phyloP scores from a whole-genome alignment of 2,888 invertebrate species.

The Athetis lepigone region DNA sequence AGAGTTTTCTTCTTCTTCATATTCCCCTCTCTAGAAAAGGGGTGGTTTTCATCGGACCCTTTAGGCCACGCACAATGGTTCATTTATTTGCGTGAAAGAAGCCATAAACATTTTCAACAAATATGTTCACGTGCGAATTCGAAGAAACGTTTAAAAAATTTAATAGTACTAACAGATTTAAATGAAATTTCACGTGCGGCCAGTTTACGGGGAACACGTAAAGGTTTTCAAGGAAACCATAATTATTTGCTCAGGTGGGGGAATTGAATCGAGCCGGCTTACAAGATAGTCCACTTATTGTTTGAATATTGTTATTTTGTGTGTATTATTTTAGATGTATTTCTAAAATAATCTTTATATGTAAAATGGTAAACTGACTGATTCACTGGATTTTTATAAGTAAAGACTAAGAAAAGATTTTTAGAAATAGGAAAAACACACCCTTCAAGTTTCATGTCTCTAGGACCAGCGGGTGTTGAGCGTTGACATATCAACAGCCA shows the following conservation, averaged over 20 bases:
- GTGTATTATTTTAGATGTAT: background rate
- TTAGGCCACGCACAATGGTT: no score
- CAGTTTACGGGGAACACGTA: constrained; percentile 39
- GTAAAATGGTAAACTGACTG: background rate
- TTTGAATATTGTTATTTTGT: background rate
- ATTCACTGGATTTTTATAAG: no score
- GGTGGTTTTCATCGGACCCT: no score
- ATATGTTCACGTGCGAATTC: constrained; percentile 9
- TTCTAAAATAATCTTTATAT: background rate
- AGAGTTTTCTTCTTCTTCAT: no score
- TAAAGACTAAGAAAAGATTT: no score
- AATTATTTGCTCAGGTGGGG: constrained; percentile 39
- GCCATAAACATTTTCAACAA: background rate
- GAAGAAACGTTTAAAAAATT: constrained; percentile 38
- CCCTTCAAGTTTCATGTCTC: no score
- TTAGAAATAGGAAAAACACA: no score
- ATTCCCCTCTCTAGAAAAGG: no score
- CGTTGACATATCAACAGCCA: no score
- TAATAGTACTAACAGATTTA: constrained; percentile 42
- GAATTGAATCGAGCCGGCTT: constrained; percentile 31
- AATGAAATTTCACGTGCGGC: constrained; percentile 39
- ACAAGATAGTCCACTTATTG: constrained; percentile 1
- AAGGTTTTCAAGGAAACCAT: constrained; percentile 60
- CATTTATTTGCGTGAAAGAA: no score
- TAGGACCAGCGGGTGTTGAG: no score